Percentiles rank a stretch among this genome's conserved stretches.
Conservation (phyloP, 2,888 invertebrate species). For the Gari tellinella region DNA sequence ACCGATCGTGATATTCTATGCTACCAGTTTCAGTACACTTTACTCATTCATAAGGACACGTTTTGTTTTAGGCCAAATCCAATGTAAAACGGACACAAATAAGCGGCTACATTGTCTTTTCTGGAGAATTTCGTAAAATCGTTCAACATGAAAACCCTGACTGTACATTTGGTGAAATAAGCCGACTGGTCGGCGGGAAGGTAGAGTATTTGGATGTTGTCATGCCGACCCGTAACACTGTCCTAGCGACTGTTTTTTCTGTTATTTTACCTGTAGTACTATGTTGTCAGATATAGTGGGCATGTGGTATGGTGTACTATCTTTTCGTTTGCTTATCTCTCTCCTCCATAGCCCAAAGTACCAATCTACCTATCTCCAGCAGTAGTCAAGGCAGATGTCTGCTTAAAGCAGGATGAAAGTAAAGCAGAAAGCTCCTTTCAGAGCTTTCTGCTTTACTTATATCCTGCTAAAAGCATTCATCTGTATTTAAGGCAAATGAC, state of each 20-base stretch:
- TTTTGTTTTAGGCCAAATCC: constrained; percentile 48
- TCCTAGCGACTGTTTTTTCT: constrained; percentile 28
- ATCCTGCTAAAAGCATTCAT: too few relatives aligned
- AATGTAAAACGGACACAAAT: constrained; percentile 75
- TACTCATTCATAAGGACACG: neutral
- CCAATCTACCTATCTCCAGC: too few relatives aligned
- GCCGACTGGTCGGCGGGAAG: constrained; percentile 90
- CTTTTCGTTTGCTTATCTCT: too few relatives aligned
- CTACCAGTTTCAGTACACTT: neutral
- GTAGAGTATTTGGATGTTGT: constrained; percentile 83
- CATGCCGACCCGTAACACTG: constrained; percentile 32
- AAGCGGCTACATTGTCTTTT: constrained; percentile 99
- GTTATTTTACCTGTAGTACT: constrained; percentile 17
- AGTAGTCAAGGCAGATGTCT: too few relatives aligned
- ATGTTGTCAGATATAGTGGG: constrained; percentile 45
- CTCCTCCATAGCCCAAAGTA: too few relatives aligned
- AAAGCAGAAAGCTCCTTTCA: too few relatives aligned
- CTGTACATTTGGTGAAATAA: constrained; percentile 94
- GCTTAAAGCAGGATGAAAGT: too few relatives aligned
- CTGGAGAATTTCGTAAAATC: constrained; percentile 96
- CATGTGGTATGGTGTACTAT: constrained; percentile 38
- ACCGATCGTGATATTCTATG: too few relatives aligned
- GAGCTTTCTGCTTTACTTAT: too few relatives aligned
- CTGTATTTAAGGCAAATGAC: too few relatives aligned
- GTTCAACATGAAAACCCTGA: constrained; percentile 98